Evolutionary conservation across 1,140 invertebrate genomes (phyloP).

Genomic region (Neodiprion lecontei): DNA sequence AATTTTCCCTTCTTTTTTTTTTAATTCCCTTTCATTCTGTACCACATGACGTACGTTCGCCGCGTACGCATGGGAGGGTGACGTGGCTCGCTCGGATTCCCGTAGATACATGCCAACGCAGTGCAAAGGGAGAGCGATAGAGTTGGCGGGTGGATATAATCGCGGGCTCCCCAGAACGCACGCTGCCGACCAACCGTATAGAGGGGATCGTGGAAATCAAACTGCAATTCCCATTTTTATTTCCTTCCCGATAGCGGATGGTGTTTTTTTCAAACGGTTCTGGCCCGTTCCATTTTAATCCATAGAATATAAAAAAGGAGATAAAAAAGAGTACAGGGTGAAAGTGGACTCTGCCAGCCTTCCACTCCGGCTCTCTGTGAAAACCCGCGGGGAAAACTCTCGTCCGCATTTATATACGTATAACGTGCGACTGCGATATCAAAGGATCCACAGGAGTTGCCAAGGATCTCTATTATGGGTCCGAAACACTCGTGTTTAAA

Average conservation of each 20-base stretch:
- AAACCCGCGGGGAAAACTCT: too few species aligned
- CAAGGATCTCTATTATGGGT: too few species aligned
- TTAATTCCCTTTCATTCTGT: too few species aligned
- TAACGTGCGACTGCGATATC: too few species aligned
- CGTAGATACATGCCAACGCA: background rate
- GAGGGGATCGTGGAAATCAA: conserved; percentile 44
- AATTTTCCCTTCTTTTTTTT: too few species aligned
- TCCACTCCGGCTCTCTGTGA: background rate
- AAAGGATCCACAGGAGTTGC: too few species aligned
- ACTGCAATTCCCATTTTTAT: conserved; percentile 60
- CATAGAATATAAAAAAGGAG: conserved; percentile 34
- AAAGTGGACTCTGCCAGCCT: background rate
- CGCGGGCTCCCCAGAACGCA: conserved; percentile 5
- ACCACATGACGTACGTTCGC: too few species aligned
- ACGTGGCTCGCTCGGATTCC: too few species aligned
- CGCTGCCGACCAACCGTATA: background rate
- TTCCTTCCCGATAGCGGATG: conserved; percentile 37
- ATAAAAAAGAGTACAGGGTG: too few species aligned
- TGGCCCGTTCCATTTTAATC: conserved; percentile 46
- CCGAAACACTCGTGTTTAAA: too few species aligned
- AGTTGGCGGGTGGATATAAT: background rate
- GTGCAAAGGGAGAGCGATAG: background rate
- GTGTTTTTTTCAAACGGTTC: conserved; percentile 35
- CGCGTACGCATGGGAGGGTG: too few species aligned
- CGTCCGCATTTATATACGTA: too few species aligned